A percentile compares a stretch with the other conserved stretches of the same genome.
Conservation (phyloP, 2,888 invertebrate genomes). For the Latrodectus hesperus region DNA sequence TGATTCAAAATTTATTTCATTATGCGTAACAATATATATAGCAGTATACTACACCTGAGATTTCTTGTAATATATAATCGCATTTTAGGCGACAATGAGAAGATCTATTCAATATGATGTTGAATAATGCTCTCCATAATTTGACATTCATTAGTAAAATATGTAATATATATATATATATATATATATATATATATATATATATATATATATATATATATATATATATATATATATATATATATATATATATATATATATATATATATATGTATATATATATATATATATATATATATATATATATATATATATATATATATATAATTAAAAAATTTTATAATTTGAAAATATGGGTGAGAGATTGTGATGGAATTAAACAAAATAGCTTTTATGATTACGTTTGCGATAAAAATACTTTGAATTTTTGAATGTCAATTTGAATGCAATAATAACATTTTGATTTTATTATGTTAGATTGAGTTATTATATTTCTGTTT, state of each 20-base stretch:
- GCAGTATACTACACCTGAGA: too few relatives aligned
- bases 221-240: conserved; percentile 31
- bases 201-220: conserved; percentile 25
- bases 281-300: conserved; percentile 7
- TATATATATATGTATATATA: not conserved
- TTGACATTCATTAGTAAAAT: not conserved
- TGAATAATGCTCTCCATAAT: too few relatives aligned
- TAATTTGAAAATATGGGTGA: not conserved
- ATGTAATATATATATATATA: not conserved
- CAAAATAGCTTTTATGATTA: not conserved
- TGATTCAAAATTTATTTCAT: too few relatives aligned
- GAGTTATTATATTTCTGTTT: too few relatives aligned
- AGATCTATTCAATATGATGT: too few relatives aligned
- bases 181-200: conserved; percentile 25
- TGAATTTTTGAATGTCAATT: too few relatives aligned
- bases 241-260: conserved; percentile 13
- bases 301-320: not conserved
- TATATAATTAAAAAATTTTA: not conserved
- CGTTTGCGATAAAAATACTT: too few relatives aligned
- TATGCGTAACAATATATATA: too few relatives aligned
- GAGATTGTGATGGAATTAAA: not conserved
- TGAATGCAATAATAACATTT: too few relatives aligned
- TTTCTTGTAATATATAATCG: too few relatives aligned
- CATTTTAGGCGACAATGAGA: too few relatives aligned
- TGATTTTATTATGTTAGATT: too few relatives aligned